phyloP scores from a whole-genome alignment of 2,113 vertebrate species.

The Columba livia region DNA sequence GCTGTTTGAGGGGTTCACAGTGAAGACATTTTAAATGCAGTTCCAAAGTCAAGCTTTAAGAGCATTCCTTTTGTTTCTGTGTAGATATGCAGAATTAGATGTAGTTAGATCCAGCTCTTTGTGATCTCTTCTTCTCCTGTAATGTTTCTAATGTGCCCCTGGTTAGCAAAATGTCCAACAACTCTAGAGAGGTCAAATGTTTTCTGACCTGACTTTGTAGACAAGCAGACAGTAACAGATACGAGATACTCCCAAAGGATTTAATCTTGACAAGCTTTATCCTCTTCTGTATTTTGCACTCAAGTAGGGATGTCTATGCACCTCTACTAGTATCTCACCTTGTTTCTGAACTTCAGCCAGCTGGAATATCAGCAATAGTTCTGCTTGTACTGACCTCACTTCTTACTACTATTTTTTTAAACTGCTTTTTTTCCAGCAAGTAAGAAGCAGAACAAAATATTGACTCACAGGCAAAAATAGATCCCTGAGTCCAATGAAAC shows the following conservation, averaged over 20 bases:
- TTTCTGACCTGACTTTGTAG: not conserved
- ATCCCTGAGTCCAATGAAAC: slow-evolving; percentile 24
- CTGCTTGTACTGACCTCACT: not conserved
- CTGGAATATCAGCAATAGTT: not conserved
- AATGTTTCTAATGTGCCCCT: rapidly evolving
- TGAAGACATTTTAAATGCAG: not conserved
- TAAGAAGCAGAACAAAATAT: slow-evolving; percentile 1
- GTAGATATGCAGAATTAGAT: not conserved
- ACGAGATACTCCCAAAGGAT: not conserved
- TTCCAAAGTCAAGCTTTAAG: not conserved
- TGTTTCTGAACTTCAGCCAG: not conserved
- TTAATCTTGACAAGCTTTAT: not conserved
- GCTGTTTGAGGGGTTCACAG: not conserved
- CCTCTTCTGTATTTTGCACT: not conserved
- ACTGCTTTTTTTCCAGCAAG: not conserved
- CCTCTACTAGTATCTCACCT: not conserved
- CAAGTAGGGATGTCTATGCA: not conserved
- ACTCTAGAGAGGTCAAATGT: rapidly evolving
- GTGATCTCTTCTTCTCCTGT: not conserved
- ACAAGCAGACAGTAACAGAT: not conserved
- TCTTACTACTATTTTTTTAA: not conserved
- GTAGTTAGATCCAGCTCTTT: not conserved
- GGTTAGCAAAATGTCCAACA: not conserved
- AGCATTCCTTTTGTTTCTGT: not conserved
- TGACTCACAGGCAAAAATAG: slow-evolving; percentile 55